Base-by-base conservation (phyloP, 2,113 vertebrate species). In the Chiloscyllium plagiosum region DNA sequence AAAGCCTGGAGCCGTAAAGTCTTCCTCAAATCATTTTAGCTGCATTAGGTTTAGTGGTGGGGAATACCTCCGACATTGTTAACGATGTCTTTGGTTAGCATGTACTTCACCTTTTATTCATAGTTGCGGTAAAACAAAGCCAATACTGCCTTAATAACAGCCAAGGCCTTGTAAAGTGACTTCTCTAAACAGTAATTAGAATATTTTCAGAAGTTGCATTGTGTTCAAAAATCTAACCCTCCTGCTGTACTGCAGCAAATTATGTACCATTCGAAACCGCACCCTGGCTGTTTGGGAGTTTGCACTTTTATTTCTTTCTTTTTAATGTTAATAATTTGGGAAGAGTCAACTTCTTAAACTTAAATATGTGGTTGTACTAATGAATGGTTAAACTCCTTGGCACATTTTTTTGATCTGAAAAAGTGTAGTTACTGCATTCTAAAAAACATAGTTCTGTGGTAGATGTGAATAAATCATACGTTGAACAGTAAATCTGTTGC, bases 401-500 rank as follows among this genome's bases (percentile, higher is more conserved):
- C 37, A 37, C 61, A 20, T 93, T 68, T 66, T 33, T 6, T 2
- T 61, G 33, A 93, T 37, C 61, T 93, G n/a, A 66, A 37, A 93
- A 65, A n/a, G 87, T 90, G 50, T 69, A 69, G 92, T 70, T 94
- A 70, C 66, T 70, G 69, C 56, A 66, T 93, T 61, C 26, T 95
- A 95, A 95, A 24, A 93, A 93, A 93, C 33, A 93, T 26, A 1
- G 50, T 52, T 95, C 66, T 26, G 89, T 93, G 47, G 47, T 72
- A 52, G 42, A 52, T 72, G 50, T 72, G 69, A 72, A 95, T 95
- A 95, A 95, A 72, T 95, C 94, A 76, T 95, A 22, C 29, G 7
- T 70, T 95, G 94, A 72, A 95, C 94, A 72, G 42, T 95, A 95
- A 95, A 19, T 42, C 69, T 72, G 42, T 95, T 95, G 94, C 72